Evolutionary conservation across 2,113 vertebrate species (phyloP), one percentile per base, ranked within the genome.

Genomic region (Rallus limicola): DNA sequence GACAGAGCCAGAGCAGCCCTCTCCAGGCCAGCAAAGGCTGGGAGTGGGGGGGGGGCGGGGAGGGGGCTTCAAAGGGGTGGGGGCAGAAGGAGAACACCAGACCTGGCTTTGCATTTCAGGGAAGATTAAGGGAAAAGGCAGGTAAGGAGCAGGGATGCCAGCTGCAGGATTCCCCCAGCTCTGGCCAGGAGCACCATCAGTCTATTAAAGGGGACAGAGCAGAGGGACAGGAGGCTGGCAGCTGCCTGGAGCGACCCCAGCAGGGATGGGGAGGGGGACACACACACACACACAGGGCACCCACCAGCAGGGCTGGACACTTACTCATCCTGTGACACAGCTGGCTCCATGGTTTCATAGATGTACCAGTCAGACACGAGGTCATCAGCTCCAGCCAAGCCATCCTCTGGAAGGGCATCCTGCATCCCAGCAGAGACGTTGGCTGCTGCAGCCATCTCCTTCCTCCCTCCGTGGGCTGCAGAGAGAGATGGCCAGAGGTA

Each of bases 321-420:
- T 98, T 81, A 98, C 98, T 95, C 81, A 1, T 97, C 95, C 2
- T 56, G 83, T 1, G 74, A 16, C 24, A 46, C 8, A 0, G 95
- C 67, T 0, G 46, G 13, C 2, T 91, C 97, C 17, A 48, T 10
- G 38, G 96, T 52, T 26, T 98, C 98, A 0, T 98, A 97, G 23
- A 98, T 95, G 92, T 98, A 98, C 98, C 98, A 98, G 95, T 97
- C 95, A 0, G 93, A 94, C 23, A 28, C 28, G 0, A 97, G 67
- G 3, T 96, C 91, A 0, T 95, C 94, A 0, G 80, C 5, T 13
- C 34, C 78, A 10, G 12, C 63, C 3, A 95, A 70, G 34, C 94
- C 50, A 2, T 88, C 81, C 6, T 96, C 97, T 12, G 62, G 24
- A 4, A 11, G 81, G 11, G 60, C 87, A 48, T 88, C 9, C 0